These are phyloP conservation scores for Lordiphosa clarofinis DNA, from an alignment of 1,140 invertebrate genomes.

Conservation along the genomic window DNA sequence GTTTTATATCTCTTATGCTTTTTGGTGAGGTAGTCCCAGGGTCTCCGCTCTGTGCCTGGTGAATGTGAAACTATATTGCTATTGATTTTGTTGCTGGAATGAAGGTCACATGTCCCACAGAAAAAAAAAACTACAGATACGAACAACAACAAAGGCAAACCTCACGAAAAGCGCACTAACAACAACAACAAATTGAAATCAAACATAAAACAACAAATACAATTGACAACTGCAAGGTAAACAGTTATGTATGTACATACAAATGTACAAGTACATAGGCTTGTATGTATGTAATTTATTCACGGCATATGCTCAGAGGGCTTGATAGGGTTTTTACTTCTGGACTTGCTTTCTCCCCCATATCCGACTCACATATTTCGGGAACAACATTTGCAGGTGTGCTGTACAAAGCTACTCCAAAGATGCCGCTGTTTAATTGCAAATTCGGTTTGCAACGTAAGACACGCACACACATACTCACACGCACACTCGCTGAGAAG, in stretches of 20 bases:
- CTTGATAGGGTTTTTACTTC: slow-evolving; percentile 9
- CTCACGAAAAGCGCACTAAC: slow-evolving; percentile 12
- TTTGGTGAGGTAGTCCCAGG: slow-evolving; percentile 4
- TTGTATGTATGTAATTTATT: slow-evolving; percentile 32
- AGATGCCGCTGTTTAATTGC: slow-evolving; percentile 26
- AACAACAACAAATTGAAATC: slow-evolving; percentile 19
- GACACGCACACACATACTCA: slow-evolving; percentile 39
- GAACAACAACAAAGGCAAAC: slow-evolving; percentile 19
- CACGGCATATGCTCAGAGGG: slow-evolving; percentile 34
- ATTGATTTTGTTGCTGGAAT: slow-evolving; percentile 74
- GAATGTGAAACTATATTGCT: slow-evolving; percentile 57
- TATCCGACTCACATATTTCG: slow-evolving; percentile 55
- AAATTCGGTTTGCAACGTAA: slow-evolving; percentile 66
- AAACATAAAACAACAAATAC: slow-evolving; percentile 11
- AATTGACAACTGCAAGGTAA: slow-evolving; percentile 43
- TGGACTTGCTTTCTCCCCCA: not conserved
- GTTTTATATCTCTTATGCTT: slow-evolving; percentile 2
- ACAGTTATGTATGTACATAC: slow-evolving; percentile 35
- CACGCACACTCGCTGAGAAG: slow-evolving; percentile 29
- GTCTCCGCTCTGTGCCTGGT: slow-evolving; percentile 15
- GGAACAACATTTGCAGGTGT: slow-evolving; percentile 66
- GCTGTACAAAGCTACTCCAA: slow-evolving; percentile 32
- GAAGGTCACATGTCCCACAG: slow-evolving; percentile 64
- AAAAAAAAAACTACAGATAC: slow-evolving; percentile 30
- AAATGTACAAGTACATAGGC: not conserved